Base-by-base conservation (phyloP, 2,888 invertebrate species). In the Drosophila nigricruria region DNA sequence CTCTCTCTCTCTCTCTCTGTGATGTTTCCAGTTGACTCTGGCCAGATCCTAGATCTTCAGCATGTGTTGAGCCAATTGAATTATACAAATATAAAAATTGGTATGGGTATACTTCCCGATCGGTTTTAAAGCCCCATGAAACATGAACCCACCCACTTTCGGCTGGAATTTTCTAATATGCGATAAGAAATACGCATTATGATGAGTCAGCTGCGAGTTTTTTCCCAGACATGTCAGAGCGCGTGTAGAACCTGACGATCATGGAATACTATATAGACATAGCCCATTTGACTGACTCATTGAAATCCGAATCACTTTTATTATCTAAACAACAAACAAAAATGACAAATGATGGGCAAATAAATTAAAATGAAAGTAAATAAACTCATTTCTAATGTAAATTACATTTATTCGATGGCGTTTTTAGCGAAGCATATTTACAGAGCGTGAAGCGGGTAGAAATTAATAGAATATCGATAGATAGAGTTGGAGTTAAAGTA, bases 401-500 rank as follows among this genome's bases (percentile, higher is more conserved):
- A 67, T 84, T 63, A 71, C 69, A 70, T 84, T 89, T 84, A 84
- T 84, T 84, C 84, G 84, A 88, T 84, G 84, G 89, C 87, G 63
- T 64, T 80, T 77, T 77, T 73, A 73, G 63, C 77, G 36, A 78
- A 67, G 68, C 70, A 43, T 81, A 74, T 79, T 45, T 81, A 79
- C 79, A 79, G 23, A 65, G 56, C 53, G 59, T 43, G 32, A 63
- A 64, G 65, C 54, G 38, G 45, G 27, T 23, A 59, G 52, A 45
- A 40, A 36, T 42, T 18, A 47, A 60, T 32, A 53, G 53, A 23
- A 34, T 27, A n/a, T 5, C 16, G 16, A 36, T 9, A 3, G 16
- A 23, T 23, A 23, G 50, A 23, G 50, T 42, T 18, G 12, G 12
- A 18, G 27, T 47, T 30, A 49, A 30, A 14, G 12, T 36, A 59